Conservation (phyloP, 2,888 invertebrate species). For the Leptinotarsa tumamoca region DNA sequence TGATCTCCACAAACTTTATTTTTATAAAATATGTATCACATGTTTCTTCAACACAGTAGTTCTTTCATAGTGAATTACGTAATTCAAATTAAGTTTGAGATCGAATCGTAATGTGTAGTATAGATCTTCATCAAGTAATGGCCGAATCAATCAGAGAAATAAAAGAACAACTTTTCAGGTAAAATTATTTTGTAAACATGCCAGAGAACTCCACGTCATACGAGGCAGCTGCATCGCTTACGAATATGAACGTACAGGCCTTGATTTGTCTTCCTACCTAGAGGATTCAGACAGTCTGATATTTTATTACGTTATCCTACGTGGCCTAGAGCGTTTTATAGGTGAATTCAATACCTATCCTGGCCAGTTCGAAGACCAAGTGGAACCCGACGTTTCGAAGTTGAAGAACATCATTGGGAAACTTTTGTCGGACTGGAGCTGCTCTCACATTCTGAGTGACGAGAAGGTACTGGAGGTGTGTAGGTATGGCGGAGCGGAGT, state of each 20-base stretch:
- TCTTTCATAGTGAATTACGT: no score
- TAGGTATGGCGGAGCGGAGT: constrained; percentile 90
- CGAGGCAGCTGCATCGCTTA: constrained; percentile 83
- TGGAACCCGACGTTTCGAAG: constrained; percentile 82
- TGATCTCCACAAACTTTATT: no score
- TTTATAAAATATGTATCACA: no score
- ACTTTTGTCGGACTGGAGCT: constrained; percentile 87
- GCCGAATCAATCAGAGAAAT: no score
- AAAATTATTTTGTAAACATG: constrained; percentile 89
- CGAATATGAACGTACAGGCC: constrained; percentile 75
- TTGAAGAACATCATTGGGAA: constrained; percentile 79
- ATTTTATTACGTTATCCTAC: constrained; percentile 88
- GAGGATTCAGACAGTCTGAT: constrained; percentile 89
- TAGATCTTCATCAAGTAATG: no score
- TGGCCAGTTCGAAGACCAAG: constrained; percentile 83
- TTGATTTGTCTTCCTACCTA: constrained; percentile 64
- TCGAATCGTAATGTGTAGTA: no score
- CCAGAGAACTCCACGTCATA: constrained; percentile 82
- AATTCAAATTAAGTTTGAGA: no score
- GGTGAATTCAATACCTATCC: constrained; percentile 91
- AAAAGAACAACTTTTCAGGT: constrained; percentile 64
- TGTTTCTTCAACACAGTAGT: no score
- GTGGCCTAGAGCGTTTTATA: constrained; percentile 92
- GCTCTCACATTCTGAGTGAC: constrained; percentile 81
- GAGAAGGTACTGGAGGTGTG: constrained; percentile 96